A percentile compares a stretch with the other conserved stretches of the same genome.
Conservation (phyloP, 2,888 invertebrate genomes). For the Stenichneumon culpator region DNA sequence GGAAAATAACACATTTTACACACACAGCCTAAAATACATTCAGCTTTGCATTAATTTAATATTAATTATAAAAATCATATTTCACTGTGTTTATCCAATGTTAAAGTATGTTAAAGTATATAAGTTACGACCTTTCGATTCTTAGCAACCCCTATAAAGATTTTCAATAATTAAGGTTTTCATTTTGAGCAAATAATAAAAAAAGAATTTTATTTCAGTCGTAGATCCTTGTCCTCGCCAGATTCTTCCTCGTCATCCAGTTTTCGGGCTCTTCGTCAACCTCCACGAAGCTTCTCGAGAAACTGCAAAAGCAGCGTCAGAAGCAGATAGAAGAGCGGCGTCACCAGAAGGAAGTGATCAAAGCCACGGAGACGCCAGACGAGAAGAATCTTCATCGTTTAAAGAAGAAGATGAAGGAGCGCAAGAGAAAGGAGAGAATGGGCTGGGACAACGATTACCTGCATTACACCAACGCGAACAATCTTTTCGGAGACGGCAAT, state of each 20-base stretch:
- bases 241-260: slow-evolving; percentile 73
- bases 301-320: slow-evolving; percentile 90
- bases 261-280: slow-evolving; percentile 85
- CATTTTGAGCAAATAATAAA: too few relatives aligned
- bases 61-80: too few relatives aligned
- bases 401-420: slow-evolving; percentile 95
- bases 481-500: slow-evolving; percentile 99
- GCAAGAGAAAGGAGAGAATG: slow-evolving; percentile 95
- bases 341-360: slow-evolving; percentile 91
- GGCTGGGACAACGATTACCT: slow-evolving; percentile 99
- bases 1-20: too few relatives aligned
- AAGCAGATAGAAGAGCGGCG: slow-evolving; percentile 89
- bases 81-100: too few relatives aligned
- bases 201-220: slow-evolving; percentile 14
- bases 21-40: too few relatives aligned
- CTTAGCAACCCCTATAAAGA: too few relatives aligned
- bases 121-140: too few relatives aligned
- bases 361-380: slow-evolving; percentile 97
- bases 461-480: slow-evolving; percentile 98
- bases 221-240: slow-evolving; percentile 68
- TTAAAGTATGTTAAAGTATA: too few relatives aligned
- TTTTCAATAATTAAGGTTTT: too few relatives aligned
- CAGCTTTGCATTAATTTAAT: too few relatives aligned
- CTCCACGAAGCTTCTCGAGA: slow-evolving; percentile 89
- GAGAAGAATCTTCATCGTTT: slow-evolving; percentile 95